Conservation (phyloP, 2,888 invertebrate species). For the Drosophila seclusa region DNA sequence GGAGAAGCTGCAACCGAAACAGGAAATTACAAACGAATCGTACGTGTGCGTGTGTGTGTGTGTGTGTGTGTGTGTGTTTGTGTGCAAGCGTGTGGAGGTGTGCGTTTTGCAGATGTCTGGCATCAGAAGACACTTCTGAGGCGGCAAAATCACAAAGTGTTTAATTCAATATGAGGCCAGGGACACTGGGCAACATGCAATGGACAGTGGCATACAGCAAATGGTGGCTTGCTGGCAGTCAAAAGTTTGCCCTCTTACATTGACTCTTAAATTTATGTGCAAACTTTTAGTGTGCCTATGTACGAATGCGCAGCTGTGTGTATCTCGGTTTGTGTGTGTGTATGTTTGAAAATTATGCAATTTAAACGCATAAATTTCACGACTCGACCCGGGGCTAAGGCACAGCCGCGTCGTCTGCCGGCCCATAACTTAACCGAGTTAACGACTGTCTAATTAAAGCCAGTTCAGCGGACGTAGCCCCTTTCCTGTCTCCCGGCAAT, state of each 20-base stretch:
- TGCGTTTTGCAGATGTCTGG: slow-evolving; percentile 35
- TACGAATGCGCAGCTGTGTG: slow-evolving; percentile 10
- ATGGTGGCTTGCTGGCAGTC: slow-evolving; percentile 37
- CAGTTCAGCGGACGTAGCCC: slow-evolving; percentile 54
- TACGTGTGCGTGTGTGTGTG: slow-evolving; percentile 21
- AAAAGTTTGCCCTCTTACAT: slow-evolving; percentile 73
- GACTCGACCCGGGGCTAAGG: slow-evolving; percentile 45
- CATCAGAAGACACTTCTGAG: slow-evolving; percentile 43
- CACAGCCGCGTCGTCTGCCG: slow-evolving; percentile 21
- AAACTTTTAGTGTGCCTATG: slow-evolving; percentile 57
- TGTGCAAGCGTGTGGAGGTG: slow-evolving; percentile 17
- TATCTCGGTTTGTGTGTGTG: slow-evolving; percentile 13
- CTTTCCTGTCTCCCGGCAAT: slow-evolving; percentile 52
- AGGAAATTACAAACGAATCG: slow-evolving; percentile 77
- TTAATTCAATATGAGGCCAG: slow-evolving; percentile 67
- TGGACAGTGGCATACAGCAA: slow-evolving; percentile 28
- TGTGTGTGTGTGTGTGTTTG: slow-evolving; percentile 11
- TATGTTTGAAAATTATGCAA: slow-evolving; percentile 71
- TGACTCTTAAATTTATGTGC: slow-evolving; percentile 73
- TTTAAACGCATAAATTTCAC: slow-evolving; percentile 77
- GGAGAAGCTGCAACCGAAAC: slow-evolving; percentile 51
- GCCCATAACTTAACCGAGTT: slow-evolving; percentile 62
- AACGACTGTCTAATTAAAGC: slow-evolving; percentile 73
- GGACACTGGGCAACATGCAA: slow-evolving; percentile 28
- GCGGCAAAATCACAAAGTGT: slow-evolving; percentile 68